Base-by-base conservation (phyloP, 2,113 vertebrate species). In the Silurus glanis region DNA sequence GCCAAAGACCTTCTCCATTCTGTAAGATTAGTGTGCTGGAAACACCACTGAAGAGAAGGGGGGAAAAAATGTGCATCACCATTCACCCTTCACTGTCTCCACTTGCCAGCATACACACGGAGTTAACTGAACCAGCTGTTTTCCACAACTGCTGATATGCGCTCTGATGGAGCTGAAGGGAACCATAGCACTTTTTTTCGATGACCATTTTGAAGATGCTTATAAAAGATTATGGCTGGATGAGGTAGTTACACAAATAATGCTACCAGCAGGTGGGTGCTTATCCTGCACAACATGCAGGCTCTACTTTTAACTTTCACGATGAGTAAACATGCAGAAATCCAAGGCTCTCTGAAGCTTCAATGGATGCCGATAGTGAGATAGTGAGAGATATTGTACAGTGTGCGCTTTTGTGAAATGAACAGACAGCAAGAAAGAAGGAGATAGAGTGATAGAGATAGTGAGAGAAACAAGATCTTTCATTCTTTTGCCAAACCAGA, bases 291-390 rank as follows among this genome's bases (percentile, higher is more conserved):
- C 59, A 82, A 85, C 88, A 89, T 83, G 72, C 88, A 80, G 86
- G 86, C 28, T 88, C 85, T 88, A 87, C 89, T 85, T 88, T 89
- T 89, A 87, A 82, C 59, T 89, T 85, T 90, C 80, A 87, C 81
- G 81, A 87, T 91, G 87, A 91, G 83, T 91, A 86, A 90, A 58
- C 51, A 85, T 53, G 56, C 64, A 82, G 82, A 78, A 88, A 91
- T 87, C 74, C 89, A 28, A 61, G 45, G 74, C 71, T 86, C 86
- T 85, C 81, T 72, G 17, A 87, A 75, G 69, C 80, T 82, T 87
- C 67, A 69, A 64, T 82, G 64, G 85, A 83, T 49, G 69, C 25
- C 37, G 37, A 37, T 37, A 37, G 37, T 37, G 19, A 86, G 79
- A 82, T 88, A 82, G 47, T 80, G 59, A 25, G 51, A 28, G 84